Base-by-base conservation (phyloP, 2,113 vertebrate genomes). In the Phyllostomus discolor region DNA sequence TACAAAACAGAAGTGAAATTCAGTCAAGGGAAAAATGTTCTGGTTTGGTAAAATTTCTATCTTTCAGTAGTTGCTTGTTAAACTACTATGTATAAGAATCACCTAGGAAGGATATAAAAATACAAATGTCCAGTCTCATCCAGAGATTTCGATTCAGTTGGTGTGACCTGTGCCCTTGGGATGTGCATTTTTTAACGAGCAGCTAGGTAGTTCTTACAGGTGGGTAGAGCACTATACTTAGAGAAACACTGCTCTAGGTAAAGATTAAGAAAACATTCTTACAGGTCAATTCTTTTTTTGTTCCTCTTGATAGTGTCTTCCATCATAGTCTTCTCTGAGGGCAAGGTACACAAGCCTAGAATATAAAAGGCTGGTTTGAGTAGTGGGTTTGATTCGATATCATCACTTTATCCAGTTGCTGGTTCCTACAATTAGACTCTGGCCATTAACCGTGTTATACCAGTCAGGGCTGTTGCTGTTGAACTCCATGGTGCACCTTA, bases 301-400 rank as follows among this genome's bases (percentile, higher is more conserved):
- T 94, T 96, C 48, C 97, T 97, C 59, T 89, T 88, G 54, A 86
- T 85, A 38, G 96, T 96, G 80, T 98, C 98, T 6, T 16, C 50
- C 91, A 90, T 89, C 97, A 98, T 98, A 4, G 83, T 70, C 14
- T 8, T 87, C 70, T 96, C 76, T 15, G 98, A 95, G 33, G 98
- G 98, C 84, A 98, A 80, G 12, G 41, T 62, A 78, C 97, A 97
- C 70, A 98, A 91, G 6, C 97, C 98, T 98, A 84, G 73, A 89
- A 93, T 70, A 83, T 0, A 70, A 91, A 91, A 91, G 48, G 15
- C 41, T 70, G 70, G 19, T 75, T 57, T 97, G 72, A 95, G 38
- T 35, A 26, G 35, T 33, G 31, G 35, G 33, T 59, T 88, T 54
- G 54, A 72, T 59, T 83, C 31, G 26, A 2, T 48, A n/a, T 26